Percentiles rank a stretch among this genome's conserved stretches.
These are phyloP conservation scores for Candoia aspera DNA, from an alignment of 2,113 vertebrate species.

Conservation along the genomic window DNA sequence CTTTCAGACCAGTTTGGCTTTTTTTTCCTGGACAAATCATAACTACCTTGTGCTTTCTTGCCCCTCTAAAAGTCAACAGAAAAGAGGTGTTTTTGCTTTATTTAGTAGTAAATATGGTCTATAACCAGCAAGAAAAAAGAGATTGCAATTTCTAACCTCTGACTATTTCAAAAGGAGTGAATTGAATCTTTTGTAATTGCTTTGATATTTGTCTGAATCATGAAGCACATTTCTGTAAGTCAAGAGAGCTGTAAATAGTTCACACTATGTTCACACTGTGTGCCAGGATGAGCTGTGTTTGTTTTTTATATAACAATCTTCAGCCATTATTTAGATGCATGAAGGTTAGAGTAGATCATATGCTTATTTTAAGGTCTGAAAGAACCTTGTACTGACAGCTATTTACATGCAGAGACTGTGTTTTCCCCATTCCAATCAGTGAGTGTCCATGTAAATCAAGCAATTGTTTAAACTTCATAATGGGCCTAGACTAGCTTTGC, in stretches of 20 bases:
- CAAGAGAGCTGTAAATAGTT: not conserved
- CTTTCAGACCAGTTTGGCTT: conserved; percentile 32
- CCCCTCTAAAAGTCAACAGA: conserved; percentile 54
- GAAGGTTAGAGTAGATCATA: not conserved
- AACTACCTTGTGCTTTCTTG: conserved; percentile 65
- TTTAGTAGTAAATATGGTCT: not conserved
- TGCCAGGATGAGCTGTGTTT: not conserved
- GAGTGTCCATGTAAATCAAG: not conserved
- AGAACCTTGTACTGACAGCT: not conserved
- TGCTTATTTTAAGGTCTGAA: not conserved
- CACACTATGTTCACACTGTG: conserved; percentile 11
- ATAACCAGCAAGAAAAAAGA: conserved; percentile 25
- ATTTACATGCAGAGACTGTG: not conserved
- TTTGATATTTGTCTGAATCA: conserved; percentile 23
- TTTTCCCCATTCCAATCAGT: not conserved
- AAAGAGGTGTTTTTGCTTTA: not conserved
- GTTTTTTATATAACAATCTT: not conserved
- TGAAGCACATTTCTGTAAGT: conserved; percentile 8
- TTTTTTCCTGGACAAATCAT: conserved; percentile 45
- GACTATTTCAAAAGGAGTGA: conserved; percentile 5
- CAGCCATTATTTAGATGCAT: not conserved
- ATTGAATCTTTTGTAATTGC: conserved; percentile 10
- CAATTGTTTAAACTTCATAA: not conserved
- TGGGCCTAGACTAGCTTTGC: not conserved
- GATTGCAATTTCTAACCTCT: not conserved